Evolutionary conservation across 2,797 vertebrate genomes (phyloP).

Genomic region (Hapalemur alaotrensis): DNA sequence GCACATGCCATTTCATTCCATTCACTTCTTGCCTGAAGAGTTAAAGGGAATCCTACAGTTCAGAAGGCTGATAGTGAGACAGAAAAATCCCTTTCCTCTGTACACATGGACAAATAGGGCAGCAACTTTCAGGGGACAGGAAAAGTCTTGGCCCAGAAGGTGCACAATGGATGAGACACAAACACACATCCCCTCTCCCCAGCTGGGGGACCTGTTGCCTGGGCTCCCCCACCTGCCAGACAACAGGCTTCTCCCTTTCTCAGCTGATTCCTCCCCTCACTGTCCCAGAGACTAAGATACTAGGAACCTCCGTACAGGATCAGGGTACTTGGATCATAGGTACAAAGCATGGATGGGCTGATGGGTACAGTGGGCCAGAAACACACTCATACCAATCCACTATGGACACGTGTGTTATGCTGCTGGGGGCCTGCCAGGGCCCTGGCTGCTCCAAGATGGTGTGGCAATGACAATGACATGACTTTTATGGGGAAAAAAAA

Average conservation of each 20-base stretch:
- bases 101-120: neutral
- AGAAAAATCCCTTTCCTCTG: neutral
- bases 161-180: neutral
- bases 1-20: neutral
- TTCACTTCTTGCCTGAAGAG: neutral
- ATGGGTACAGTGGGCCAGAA: neutral
- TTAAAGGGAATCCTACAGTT: neutral
- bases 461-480: neutral
- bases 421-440: neutral
- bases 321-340: neutral
- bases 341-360: neutral
- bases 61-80: neutral
- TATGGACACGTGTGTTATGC: neutral
- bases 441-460: neutral
- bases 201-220: neutral
- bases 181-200: neutral
- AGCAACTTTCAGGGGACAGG: neutral
- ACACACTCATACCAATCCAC: neutral
- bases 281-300: neutral
- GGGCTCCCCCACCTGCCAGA: neutral
- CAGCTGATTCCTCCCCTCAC: neutral
- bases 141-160: neutral
- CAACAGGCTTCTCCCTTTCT: neutral
- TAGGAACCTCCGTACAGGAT: neutral
- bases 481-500: neutral